Conservation (phyloP, 64 coral and sea anemone species). For the Dendronephthya gigantea region DNA sequence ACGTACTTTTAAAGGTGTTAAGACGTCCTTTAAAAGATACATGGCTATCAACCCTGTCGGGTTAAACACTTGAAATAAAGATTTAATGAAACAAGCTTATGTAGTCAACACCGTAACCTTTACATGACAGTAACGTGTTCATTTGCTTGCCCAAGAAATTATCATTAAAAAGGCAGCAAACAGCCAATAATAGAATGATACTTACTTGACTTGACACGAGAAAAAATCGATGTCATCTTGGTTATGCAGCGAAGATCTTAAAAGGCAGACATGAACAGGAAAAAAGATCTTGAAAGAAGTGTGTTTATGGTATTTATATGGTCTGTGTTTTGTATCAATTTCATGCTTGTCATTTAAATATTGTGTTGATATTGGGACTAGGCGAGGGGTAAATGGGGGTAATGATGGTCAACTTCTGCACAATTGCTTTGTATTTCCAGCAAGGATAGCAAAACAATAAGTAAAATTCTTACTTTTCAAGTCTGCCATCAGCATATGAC, state of each 20-base stretch:
- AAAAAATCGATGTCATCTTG: background rate
- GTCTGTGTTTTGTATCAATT: background rate
- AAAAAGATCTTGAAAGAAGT: background rate
- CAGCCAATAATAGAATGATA: no score
- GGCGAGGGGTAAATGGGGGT: background rate
- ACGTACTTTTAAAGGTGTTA: no score
- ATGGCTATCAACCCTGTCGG: no score
- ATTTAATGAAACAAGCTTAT: no score
- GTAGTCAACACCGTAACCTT: no score
- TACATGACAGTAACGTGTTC: background rate
- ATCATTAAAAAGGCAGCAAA: background rate
- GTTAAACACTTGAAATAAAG: no score
- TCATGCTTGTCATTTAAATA: background rate
- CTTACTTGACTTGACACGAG: background rate
- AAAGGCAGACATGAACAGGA: background rate
- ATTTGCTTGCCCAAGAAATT: background rate
- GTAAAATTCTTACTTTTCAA: no score
- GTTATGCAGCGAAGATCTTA: background rate
- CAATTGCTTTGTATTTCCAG: no score
- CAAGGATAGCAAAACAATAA: no score
- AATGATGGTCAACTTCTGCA: no score
- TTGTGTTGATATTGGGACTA: background rate
- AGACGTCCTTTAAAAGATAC: no score
- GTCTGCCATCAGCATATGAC: no score
- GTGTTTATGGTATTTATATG: background rate